These are phyloP conservation scores for Acipenser oxyrinchus DNA, from an alignment of 2,797 vertebrate genomes.

Conservation along the genomic window DNA sequence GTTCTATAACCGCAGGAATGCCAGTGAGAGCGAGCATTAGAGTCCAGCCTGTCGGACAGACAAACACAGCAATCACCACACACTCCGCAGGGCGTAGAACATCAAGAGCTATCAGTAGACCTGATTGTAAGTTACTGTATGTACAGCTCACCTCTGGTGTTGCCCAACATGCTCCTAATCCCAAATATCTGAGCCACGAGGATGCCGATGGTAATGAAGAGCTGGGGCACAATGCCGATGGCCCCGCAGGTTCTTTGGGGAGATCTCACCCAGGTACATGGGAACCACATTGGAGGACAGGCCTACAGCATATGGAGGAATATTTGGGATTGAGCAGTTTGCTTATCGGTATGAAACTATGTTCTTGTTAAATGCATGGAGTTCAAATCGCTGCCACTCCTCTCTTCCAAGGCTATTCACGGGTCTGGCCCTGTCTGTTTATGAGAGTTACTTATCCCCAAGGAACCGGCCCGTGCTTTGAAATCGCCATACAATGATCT, in stretches of 20 bases:
- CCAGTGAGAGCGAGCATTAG: conserved; percentile 78
- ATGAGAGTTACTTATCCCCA: too few species aligned
- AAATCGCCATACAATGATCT: too few species aligned
- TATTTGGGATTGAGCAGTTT: too few species aligned
- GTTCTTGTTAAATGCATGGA: too few species aligned
- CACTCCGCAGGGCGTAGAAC: neutral
- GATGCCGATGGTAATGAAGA: conserved; percentile 89
- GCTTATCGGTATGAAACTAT: too few species aligned
- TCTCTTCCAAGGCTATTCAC: too few species aligned
- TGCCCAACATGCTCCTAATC: conserved; percentile 67
- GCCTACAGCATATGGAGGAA: conserved; percentile 46
- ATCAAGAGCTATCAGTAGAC: neutral
- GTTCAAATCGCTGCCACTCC: too few species aligned
- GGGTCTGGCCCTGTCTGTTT: too few species aligned
- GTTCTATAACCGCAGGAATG: conserved; percentile 69
- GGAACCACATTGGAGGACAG: conserved; percentile 88
- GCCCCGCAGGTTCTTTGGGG: conserved; percentile 85
- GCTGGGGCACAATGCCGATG: conserved; percentile 72
- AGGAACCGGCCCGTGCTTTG: too few species aligned
- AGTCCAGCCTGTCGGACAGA: conserved; percentile 46
- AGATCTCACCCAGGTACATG: conserved; percentile 88
- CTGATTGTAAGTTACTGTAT: neutral
- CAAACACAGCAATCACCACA: neutral
- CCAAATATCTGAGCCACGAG: conserved; percentile 81
- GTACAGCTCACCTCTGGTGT: conserved; percentile 49